Evolutionary conservation across 2,888 invertebrate species (phyloP).

Genomic region (Megalurothrips usitatus): DNA sequence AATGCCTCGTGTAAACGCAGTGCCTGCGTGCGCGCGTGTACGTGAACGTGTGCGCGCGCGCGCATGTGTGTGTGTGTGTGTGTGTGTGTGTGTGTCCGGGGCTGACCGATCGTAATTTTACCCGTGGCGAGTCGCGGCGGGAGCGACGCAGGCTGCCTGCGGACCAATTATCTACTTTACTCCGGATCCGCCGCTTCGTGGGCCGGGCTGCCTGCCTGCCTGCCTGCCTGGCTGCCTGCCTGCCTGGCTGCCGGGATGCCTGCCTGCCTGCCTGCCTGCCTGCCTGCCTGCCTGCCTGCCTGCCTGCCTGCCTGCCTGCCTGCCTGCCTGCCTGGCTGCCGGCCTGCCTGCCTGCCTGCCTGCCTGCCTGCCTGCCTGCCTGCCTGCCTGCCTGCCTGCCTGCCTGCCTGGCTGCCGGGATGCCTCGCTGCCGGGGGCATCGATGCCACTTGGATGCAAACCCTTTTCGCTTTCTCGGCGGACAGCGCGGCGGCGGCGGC

Average conservation of each 20-base stretch:
- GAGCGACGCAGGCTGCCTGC: background rate
- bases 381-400: too few relatives aligned
- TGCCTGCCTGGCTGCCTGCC: background rate
- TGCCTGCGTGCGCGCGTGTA: too few relatives aligned
- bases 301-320: background rate
- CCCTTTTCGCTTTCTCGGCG: slow-evolving; percentile 14
- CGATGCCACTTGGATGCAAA: background rate
- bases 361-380: too few relatives aligned
- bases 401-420: background rate
- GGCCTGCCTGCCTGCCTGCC: background rate
- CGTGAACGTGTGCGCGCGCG: too few relatives aligned
- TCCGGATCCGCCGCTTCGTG: background rate
- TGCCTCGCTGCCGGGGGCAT: background rate
- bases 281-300: too few relatives aligned
- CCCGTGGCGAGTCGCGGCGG: background rate
- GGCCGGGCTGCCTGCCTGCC: background rate
- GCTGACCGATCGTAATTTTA: background rate
- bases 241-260: background rate
- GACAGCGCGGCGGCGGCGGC: background rate
- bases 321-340: too few relatives aligned
- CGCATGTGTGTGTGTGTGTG: too few relatives aligned
- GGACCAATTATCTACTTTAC: slow-evolving; percentile 2
- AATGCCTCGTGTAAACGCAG: too few relatives aligned
- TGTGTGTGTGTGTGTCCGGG: background rate
- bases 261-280: too few relatives aligned